A percentile compares a stretch with the other conserved stretches of the same genome.
phyloP scores from a whole-genome alignment of 2,888 invertebrate genomes.

The Eupithecia dodoneata region DNA sequence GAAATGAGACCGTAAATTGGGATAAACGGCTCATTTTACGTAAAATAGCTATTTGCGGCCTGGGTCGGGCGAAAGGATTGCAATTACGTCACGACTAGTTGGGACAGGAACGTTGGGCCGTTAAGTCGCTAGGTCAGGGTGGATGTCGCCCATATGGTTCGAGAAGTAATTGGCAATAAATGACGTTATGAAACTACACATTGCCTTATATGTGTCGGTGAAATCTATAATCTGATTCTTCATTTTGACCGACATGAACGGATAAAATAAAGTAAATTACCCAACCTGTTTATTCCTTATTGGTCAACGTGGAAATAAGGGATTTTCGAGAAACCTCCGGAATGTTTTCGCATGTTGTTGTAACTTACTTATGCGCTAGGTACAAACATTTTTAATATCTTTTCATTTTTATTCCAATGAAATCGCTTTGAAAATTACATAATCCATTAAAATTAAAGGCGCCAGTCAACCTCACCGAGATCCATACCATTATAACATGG shows the following conservation, averaged over 20 bases:
- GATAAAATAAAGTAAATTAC: no score
- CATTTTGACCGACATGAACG: not conserved
- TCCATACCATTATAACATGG: not conserved
- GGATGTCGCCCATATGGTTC: not conserved
- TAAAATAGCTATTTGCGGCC: slow-evolving; percentile 48
- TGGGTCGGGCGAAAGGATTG: slow-evolving; percentile 26
- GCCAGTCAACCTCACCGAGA: not conserved
- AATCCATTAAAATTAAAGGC: not conserved
- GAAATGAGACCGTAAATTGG: slow-evolving; percentile 53
- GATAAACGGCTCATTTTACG: slow-evolving; percentile 39
- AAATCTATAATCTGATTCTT: not conserved
- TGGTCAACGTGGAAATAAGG: no score
- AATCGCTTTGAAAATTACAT: not conserved
- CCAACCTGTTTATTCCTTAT: not conserved
- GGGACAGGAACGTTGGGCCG: slow-evolving; percentile 11
- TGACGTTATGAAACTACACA: not conserved
- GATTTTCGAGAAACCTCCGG: not conserved
- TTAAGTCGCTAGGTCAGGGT: not conserved
- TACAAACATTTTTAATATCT: no score
- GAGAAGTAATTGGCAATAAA: not conserved
- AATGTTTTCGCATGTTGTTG: not conserved
- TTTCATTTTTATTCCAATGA: no score
- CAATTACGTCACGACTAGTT: slow-evolving; percentile 33
- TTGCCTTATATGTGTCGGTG: not conserved
- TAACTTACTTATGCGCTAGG: no score